A percentile compares a stretch with the other conserved stretches of the same genome.
phyloP scores from a whole-genome alignment of 2,113 vertebrate genomes.

The Podarcis muralis region DNA sequence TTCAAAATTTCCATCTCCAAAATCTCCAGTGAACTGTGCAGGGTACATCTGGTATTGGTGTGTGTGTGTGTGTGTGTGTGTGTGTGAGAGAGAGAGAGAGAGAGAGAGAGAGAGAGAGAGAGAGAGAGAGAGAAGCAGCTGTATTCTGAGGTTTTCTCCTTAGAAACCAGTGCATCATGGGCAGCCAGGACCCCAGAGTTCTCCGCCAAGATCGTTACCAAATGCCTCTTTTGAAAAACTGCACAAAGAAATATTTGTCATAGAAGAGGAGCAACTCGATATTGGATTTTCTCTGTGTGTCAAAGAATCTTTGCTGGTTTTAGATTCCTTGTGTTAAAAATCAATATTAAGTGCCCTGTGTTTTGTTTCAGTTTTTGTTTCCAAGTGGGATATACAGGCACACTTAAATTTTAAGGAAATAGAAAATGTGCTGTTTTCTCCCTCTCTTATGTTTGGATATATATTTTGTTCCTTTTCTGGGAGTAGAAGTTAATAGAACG shows the following conservation, averaged over 20 bases:
- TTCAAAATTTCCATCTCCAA: too few relatives aligned
- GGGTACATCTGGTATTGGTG: too few relatives aligned
- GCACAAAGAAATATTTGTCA: background rate
- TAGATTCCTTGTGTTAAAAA: background rate
- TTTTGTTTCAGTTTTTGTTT: slow-evolving; percentile 2
- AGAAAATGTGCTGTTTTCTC: background rate
- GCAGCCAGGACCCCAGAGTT: background rate
- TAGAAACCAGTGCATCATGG: background rate
- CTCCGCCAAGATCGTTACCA: background rate
- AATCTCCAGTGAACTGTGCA: too few relatives aligned
- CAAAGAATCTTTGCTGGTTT: background rate
- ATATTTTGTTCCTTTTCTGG: background rate
- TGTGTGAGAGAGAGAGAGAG: too few relatives aligned
- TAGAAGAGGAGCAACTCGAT: background rate
- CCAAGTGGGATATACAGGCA: background rate
- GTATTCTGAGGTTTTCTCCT: background rate
- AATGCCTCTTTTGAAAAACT: background rate
- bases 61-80: too few relatives aligned
- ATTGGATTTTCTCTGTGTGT: slow-evolving; percentile 13
- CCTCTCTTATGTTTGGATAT: background rate
- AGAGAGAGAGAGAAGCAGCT: too few relatives aligned
- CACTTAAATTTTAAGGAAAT: slow-evolving; percentile 1
- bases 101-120: too few relatives aligned
- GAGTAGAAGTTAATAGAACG: background rate
- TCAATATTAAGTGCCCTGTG: slow-evolving; percentile 2